Evolutionary conservation across 1,140 invertebrate species (phyloP).

Genomic region (Armadillidium nasatum): DNA sequence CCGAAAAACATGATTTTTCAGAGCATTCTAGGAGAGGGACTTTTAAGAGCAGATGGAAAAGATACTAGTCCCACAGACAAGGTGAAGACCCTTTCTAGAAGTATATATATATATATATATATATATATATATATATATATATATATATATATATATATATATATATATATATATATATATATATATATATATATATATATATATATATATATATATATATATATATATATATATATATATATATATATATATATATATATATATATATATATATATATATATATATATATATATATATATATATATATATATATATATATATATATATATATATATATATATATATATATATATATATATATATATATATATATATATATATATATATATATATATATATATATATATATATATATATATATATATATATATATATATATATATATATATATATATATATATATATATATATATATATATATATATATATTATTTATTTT

Average conservation of each 20-base stretch:
- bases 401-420: no score
- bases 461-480: no score
- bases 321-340: constrained; percentile 23
- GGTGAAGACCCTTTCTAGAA: no score
- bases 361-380: no score
- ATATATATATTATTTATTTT: constrained; percentile 10
- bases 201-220: constrained; percentile 21
- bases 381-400: no score
- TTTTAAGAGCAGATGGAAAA: no score
- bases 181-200: constrained; percentile 8
- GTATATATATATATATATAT: neutral
- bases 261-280: constrained; percentile 25
- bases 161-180: neutral
- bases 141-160: neutral
- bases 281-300: constrained; percentile 32
- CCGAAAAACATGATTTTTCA: no score
- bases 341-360: no score
- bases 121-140: constrained; percentile 4
- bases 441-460: no score
- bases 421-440: no score
- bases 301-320: constrained; percentile 24
- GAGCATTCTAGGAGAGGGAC: no score
- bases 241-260: constrained; percentile 26
- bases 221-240: constrained; percentile 29
- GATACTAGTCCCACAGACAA: no score